Evolutionary conservation across 2,113 vertebrate genomes (phyloP).

Genomic region (Phocoena phocoena): DNA sequence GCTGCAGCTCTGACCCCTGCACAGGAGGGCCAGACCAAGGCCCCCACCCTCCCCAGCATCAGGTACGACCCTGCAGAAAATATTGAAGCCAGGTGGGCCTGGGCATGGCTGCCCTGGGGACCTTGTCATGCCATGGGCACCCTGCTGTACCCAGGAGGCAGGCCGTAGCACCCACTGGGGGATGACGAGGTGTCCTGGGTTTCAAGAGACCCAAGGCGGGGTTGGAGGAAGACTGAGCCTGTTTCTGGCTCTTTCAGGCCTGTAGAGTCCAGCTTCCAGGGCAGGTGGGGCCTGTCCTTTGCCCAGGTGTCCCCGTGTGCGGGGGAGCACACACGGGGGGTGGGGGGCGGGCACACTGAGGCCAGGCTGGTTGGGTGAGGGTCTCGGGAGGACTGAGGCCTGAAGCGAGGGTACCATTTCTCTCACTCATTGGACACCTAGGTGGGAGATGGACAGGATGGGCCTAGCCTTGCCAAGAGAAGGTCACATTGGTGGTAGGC

Average conservation of each 20-base stretch:
- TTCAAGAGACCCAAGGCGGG: too few species aligned
- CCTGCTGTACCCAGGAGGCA: neutral
- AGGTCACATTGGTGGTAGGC: neutral
- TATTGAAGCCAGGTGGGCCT: neutral
- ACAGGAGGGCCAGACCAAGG: neutral
- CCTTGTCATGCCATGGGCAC: neutral
- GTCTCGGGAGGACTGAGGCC: neutral
- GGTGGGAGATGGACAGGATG: too few species aligned
- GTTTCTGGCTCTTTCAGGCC: too few species aligned
- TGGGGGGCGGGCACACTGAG: accelerated
- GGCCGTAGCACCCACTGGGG: neutral
- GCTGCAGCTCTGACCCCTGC: neutral
- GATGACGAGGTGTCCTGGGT: too few species aligned
- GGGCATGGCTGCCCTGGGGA: neutral
- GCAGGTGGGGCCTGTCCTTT: neutral
- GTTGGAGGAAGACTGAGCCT: too few species aligned
- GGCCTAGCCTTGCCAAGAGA: neutral
- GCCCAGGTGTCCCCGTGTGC: too few species aligned
- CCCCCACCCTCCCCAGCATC: neutral
- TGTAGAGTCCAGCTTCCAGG: neutral
- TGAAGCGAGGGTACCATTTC: too few species aligned
- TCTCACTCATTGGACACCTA: neutral
- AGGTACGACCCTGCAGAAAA: neutral
- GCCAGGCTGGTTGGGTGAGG: too few species aligned
- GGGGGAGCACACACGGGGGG: neutral